phyloP scores from a whole-genome alignment of 92 coral and sea anemone species.

The Scolanthus callimorphus region DNA sequence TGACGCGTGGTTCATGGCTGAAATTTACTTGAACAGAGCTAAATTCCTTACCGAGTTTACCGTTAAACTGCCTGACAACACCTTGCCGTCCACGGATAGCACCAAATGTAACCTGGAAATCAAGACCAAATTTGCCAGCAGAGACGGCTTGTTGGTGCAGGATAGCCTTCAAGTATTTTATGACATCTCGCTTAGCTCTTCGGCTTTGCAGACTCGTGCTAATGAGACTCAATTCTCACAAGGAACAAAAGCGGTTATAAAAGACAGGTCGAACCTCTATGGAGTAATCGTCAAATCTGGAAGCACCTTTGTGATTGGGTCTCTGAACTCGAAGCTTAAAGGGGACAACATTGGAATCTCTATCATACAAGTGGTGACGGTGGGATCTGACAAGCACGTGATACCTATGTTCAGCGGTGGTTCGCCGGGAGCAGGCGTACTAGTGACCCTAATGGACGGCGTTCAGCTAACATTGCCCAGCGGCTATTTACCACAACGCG shows the following conservation, averaged over 20 bases:
- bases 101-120: slow-evolving; percentile 44
- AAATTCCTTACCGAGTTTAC: slow-evolving; percentile 50
- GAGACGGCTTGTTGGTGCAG: slow-evolving; percentile 42
- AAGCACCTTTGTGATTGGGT: slow-evolving; percentile 20
- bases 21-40: slow-evolving; percentile 48
- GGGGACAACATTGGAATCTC: slow-evolving; percentile 53
- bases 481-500: slow-evolving; percentile 66
- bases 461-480: slow-evolving; percentile 24
- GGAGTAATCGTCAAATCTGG: slow-evolving; percentile 57
- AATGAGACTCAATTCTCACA: slow-evolving; percentile 32
- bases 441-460: slow-evolving; percentile 26
- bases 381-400: slow-evolving; percentile 10
- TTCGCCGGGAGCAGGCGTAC: slow-evolving; percentile 12
- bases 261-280: slow-evolving; percentile 27
- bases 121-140: slow-evolving; percentile 43
- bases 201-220: slow-evolving; percentile 34
- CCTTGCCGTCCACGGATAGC: slow-evolving; percentile 11
- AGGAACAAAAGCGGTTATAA: slow-evolving; percentile 30
- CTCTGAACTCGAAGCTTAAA: slow-evolving; percentile 36
- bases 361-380: slow-evolving; percentile 47
- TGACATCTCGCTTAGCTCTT: slow-evolving; percentile 40
- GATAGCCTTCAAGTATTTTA: slow-evolving; percentile 39
- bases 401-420: slow-evolving; percentile 41
- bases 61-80: slow-evolving; percentile 41
- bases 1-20: slow-evolving; percentile 58